Percentiles rank a stretch among this genome's conserved stretches.
phyloP scores from a whole-genome alignment of 1,140 invertebrate species.

The Orchestia grillus region DNA sequence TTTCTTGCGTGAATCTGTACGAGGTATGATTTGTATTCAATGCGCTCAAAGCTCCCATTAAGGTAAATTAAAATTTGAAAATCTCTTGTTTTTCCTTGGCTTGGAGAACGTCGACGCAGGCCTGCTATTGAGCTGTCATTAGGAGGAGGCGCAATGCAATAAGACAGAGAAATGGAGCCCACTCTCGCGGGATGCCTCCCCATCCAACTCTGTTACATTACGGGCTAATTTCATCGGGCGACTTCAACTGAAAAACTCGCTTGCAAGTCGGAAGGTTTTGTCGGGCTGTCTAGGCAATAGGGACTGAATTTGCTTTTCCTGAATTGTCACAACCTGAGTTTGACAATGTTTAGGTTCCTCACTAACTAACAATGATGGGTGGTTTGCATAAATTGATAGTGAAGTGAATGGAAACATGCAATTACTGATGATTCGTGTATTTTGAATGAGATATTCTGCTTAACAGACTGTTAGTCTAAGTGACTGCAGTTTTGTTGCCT shows the following conservation, averaged over 20 bases:
- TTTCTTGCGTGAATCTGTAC: neutral
- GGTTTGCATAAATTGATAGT: too few relatives aligned
- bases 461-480: too few relatives aligned
- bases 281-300: neutral
- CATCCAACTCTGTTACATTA: slow-evolving; percentile 51
- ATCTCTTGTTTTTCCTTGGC: neutral
- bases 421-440: too few relatives aligned
- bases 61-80: neutral
- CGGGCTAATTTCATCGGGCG: slow-evolving; percentile 45
- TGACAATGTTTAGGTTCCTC: neutral
- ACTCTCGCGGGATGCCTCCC: slow-evolving; percentile 19
- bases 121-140: neutral
- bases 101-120: neutral
- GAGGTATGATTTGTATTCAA: neutral
- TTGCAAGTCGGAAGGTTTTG: slow-evolving; percentile 37
- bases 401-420: too few relatives aligned
- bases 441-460: too few relatives aligned
- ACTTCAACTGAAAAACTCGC: slow-evolving; percentile 42
- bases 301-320: neutral
- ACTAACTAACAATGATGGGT: neutral
- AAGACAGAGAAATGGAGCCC: slow-evolving; percentile 44
- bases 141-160: slow-evolving; percentile 28
- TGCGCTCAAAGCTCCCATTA: neutral
- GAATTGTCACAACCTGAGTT: neutral
- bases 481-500: too few relatives aligned